Percentiles rank a stretch among this genome's conserved stretches.
These are phyloP conservation scores for Tetranychus piercei DNA, from an alignment of 2,888 invertebrate genomes.

Conservation along the genomic window DNA sequence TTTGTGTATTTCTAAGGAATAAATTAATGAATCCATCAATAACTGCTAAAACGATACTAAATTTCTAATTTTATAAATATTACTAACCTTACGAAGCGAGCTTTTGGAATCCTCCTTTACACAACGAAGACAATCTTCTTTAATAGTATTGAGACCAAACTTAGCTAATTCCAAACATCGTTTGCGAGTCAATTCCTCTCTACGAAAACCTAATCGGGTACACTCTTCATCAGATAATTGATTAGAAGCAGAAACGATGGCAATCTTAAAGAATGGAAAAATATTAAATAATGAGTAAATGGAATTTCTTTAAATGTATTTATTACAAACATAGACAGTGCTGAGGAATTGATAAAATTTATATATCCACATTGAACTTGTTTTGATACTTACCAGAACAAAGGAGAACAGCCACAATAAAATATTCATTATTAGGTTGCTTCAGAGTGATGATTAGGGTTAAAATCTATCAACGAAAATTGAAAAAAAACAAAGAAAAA, in stretches of 20 bases:
- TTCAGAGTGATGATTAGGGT: too few relatives aligned
- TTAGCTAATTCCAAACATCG: constrained; percentile 66
- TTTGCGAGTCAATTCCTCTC: constrained; percentile 64
- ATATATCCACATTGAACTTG: too few relatives aligned
- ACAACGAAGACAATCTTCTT: constrained; percentile 55
- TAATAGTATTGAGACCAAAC: constrained; percentile 48
- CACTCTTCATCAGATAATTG: constrained; percentile 62
- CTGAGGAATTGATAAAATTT: too few relatives aligned
- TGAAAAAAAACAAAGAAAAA: too few relatives aligned
- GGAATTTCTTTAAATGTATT: background rate
- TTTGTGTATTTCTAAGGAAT: constrained; percentile 52
- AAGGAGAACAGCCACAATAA: too few relatives aligned
- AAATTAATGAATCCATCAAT: constrained; percentile 10
- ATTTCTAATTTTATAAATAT: too few relatives aligned
- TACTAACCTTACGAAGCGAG: constrained; percentile 43
- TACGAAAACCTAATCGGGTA: constrained; percentile 61
- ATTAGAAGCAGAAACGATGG: background rate
- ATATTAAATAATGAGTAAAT: background rate
- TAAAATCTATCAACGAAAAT: too few relatives aligned
- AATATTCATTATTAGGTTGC: too few relatives aligned
- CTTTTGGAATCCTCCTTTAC: constrained; percentile 42
- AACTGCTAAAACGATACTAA: constrained; percentile 14
- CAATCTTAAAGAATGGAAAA: background rate
- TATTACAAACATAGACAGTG: background rate
- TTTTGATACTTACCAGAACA: too few relatives aligned